Base-by-base conservation (phyloP, 2,113 vertebrate species). In the Sebastes fasciatus region DNA sequence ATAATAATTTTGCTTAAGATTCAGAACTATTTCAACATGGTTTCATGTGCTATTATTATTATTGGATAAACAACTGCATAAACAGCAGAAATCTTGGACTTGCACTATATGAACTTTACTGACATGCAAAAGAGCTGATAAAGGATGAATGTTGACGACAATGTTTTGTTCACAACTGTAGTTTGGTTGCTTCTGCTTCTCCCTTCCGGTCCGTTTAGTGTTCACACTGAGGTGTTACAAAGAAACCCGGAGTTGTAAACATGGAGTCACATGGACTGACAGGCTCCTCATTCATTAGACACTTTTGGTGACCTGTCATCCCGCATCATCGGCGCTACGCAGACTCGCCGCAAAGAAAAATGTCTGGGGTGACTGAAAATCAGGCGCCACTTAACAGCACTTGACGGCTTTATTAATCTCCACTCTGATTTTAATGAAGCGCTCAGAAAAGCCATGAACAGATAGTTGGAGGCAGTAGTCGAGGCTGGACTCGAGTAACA, bases 371-470 rank as follows among this genome's bases (percentile, higher is more conserved):
- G 48, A 66, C 45, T 10, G n/a, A 57, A 54, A 62, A 55, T 69
- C n/a, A 23, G 3, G 23, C 12, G 11, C 42, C 54, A 42, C 11
- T 65, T 79, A 69, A 79, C 11, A 63, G 45, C 51, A 46, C 48
- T 57, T 64, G 63, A 54, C 8, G 10, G 64, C 23, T 74, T 69
- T 51, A 74, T 54, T 54, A 58, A 54, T 26, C 55, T 13, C 52
- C 23, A 34, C 23, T 74, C 63, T 54, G 55, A 68, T 21, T 52
- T 54, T 49, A 57, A 79, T 57, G 43, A 54, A 55, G 43, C 45
- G 69, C 69, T 69, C 42, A 63, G 62, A 60, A 68, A 84, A 55
- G 4, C 45, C 17, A 67, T 6, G 51, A 61, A 71, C 51, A 66
- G 64, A 69, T 12, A 21, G 45, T 46, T 21, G 5, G 19, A 43